Evolutionary conservation across 2,113 vertebrate species (phyloP), one percentile per base, ranked within the genome.

Genomic region (Sorex fumeus): DNA sequence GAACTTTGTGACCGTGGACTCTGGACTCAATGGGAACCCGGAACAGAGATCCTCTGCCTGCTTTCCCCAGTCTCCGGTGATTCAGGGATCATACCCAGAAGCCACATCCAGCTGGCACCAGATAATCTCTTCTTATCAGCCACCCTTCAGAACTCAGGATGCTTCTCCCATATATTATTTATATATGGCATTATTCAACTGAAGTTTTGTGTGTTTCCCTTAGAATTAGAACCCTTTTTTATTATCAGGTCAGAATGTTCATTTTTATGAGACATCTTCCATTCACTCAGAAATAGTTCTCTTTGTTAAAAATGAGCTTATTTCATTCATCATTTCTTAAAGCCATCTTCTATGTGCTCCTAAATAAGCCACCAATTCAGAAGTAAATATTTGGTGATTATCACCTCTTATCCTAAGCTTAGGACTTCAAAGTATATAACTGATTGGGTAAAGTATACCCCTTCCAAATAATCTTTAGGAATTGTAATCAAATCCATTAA

Each of bases 391-490:
- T 25, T 62, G 1, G 78, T 5, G 67, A 13, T 60, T 66, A 27
- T 32, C 72, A 67, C 47, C 32, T 2, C 19, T 25, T 69, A 3
- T 16, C 5, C 19, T 23, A 9, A 66, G 30, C 27, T 2, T 57
- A 53, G 7, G 32, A n/a, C n/a, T 45, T 83, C 74, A 78, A 72
- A 53, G 6, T 66, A 45, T 12, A 25, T 8, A 64, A 32, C 62
- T 23, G 30, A 57, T 66, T 78, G 40, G 47, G 32, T 71, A 34
- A 74, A 72, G n/a, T 25, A 69, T 28, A 8, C 5, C 1, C 12
- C 76, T 94, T 76, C 34, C 69, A 81, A 64, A 71, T 28, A 69
- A 88, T 10, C n/a, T 40, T 62, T 45, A 77, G 53, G 19, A 81
- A 34, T 77, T 43, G 66, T 77, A 64, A 62, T n/a, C 30, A 88